Base-by-base conservation (phyloP, 2,797 vertebrate genomes). In the Manis pentadactyla region DNA sequence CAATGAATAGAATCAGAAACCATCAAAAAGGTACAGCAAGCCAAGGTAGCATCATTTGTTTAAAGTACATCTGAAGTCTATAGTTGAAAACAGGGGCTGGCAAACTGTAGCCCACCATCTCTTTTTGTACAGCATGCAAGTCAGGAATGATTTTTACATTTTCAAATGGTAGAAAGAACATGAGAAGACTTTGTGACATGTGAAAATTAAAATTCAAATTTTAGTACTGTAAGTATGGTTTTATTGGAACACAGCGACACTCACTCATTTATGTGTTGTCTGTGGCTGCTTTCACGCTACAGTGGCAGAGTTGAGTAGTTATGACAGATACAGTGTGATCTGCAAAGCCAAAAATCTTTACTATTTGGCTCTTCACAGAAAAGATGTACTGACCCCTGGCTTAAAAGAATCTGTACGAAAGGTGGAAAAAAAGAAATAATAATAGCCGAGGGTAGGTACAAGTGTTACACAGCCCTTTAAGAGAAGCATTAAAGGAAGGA, bases 261-360 rank as follows among this genome's bases (percentile, higher is more conserved):
- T 46, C 88, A 59, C 18, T 86, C 51, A 74, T 77, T 94, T 89
- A 19, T 18, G 2, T 57, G 39, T 91, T 39, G 23, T 81, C 42
- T 88, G 21, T 34, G 11, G 25, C 66, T 93, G 19, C 57, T 92
- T 53, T 87, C 55, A 51, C 73, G 71, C 57, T 74, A 6, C 31
- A 88, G 0, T 61, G 46, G 74, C 51, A 92, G 59, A 90, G 31
- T 39, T 73, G 29, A 93, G 77, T 71, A 82, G 61, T 68, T 78
- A 49, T 92, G 78, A 88, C n/a, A 68, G 71, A 88, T 68, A 63
- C 59, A 46, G 5, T 79, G 78, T 82, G 19, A 25, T 78, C 73
- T 91, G 34, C 14, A 79, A 78, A 96, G 34, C 19, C 11, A 5
- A 88, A 95, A 96, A 63, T 92, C 87, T 75, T 90, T 91, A 79